Percentiles rank a stretch among this genome's conserved stretches.
Conservation (phyloP, 2,888 invertebrate species). For the Yponomeuta cagnagella region DNA sequence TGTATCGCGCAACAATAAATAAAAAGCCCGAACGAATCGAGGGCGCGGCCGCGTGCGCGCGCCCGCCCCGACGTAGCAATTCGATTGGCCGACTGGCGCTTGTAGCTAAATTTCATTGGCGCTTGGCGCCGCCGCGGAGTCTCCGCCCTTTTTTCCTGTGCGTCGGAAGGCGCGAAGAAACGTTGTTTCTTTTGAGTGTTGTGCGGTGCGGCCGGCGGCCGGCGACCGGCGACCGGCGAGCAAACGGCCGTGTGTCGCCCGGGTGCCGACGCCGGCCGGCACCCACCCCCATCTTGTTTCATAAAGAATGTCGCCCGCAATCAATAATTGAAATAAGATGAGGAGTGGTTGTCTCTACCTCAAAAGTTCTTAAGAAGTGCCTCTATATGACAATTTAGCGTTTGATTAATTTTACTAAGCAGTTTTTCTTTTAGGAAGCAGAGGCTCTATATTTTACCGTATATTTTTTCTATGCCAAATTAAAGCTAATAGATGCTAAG, state of each 20-base stretch:
- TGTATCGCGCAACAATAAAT: slow-evolving; percentile 84
- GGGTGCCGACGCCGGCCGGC: slow-evolving; percentile 24
- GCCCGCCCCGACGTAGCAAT: slow-evolving; percentile 54
- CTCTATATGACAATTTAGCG: no score
- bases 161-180: slow-evolving; percentile 71
- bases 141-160: slow-evolving; percentile 73
- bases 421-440: no score
- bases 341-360: slow-evolving; percentile 20
- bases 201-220: slow-evolving; percentile 63
- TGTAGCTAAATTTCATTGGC: slow-evolving; percentile 50
- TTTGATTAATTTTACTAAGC: no score
- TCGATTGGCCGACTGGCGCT: slow-evolving; percentile 61
- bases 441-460: no score
- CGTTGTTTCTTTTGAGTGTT: slow-evolving; percentile 77
- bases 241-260: slow-evolving; percentile 45
- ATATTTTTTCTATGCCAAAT: no score
- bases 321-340: slow-evolving; percentile 69
- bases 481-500: no score
- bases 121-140: slow-evolving; percentile 49
- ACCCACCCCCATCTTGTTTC: slow-evolving; percentile 45
- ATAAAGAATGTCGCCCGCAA: slow-evolving; percentile 80
- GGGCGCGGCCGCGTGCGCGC: slow-evolving; percentile 74
- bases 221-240: slow-evolving; percentile 43
- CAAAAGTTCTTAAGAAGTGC: neutral
- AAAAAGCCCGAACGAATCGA: slow-evolving; percentile 77